Percentiles rank a stretch among this genome's conserved stretches.
Conservation (phyloP, 2,888 invertebrate genomes). For the Chaitophorus viminalis region DNA sequence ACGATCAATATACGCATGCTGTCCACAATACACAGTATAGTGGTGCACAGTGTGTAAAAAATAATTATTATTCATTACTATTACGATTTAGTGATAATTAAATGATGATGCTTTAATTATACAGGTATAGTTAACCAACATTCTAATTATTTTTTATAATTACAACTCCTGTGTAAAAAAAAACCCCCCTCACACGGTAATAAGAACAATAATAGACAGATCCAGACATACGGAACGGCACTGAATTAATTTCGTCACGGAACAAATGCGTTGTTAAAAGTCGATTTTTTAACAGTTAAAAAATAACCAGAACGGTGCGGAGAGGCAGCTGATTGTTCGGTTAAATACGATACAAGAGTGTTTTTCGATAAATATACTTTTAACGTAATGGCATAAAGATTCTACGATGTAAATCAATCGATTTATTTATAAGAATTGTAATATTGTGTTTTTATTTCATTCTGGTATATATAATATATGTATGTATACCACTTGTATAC, state of each 20-base stretch:
- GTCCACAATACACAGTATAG: not conserved
- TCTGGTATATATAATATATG: not conserved
- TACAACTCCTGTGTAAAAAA: not conserved
- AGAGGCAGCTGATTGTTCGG: constrained; percentile 5
- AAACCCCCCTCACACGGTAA: not conserved
- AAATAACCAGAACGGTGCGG: constrained; percentile 3
- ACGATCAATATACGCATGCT: constrained; percentile 8
- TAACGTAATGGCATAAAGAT: not conserved
- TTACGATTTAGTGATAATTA: constrained; percentile 19
- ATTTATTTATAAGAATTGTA: not conserved
- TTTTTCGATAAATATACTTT: not conserved
- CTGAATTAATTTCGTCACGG: constrained; percentile 41
- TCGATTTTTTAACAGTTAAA: constrained; percentile 8
- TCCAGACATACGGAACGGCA: constrained; percentile 44
- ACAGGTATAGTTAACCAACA: not conserved
- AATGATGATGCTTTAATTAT: constrained; percentile 35
- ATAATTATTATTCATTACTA: not conserved
- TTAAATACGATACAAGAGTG: not conserved
- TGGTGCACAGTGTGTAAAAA: not conserved
- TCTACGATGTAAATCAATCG: not conserved
- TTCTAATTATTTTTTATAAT: constrained; percentile 1
- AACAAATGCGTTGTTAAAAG: constrained; percentile 33
- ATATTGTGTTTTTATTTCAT: no score
- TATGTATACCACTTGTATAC: no score
- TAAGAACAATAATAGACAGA: not conserved